phyloP scores from a whole-genome alignment of 2,888 invertebrate genomes.

The Neocrepidodera transversa region DNA sequence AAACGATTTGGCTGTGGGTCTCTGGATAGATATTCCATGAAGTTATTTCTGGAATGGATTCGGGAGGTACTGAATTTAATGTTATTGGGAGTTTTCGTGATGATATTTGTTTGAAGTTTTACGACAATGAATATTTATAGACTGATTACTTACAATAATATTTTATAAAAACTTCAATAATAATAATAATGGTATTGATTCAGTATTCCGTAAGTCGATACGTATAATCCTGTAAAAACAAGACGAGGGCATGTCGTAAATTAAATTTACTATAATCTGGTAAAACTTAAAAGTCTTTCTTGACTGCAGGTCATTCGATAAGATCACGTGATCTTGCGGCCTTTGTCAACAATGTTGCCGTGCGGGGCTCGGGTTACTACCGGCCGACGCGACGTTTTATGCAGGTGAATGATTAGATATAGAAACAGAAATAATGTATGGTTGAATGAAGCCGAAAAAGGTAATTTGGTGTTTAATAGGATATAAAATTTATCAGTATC shows the following conservation, averaged over 20 bases:
- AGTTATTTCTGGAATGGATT: background rate
- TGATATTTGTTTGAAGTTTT: no score
- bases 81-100: background rate
- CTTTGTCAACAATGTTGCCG: conserved; percentile 10
- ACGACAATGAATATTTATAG: no score
- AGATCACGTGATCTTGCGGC: conserved; percentile 16
- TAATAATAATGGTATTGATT: no score
- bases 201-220: conserved; percentile 26
- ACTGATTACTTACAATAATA: no score
- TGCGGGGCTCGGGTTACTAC: conserved; percentile 5
- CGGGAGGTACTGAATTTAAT: background rate
- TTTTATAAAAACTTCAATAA: no score
- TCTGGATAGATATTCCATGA: background rate
- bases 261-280: conserved; percentile 39
- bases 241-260: conserved; percentile 37
- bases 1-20: conserved; percentile 20
- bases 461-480: background rate
- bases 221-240: conserved; percentile 33
- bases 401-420: conserved; percentile 5
- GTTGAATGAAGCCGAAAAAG: conserved; percentile 11
- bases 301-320: conserved; percentile 12
- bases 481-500: conserved; percentile 4
- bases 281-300: conserved; percentile 23
- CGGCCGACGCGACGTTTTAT: background rate
- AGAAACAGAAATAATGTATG: conserved; percentile 12